Conservation (phyloP, 2,797 vertebrate genomes). For the Schizopygopsis pylzovi region DNA sequence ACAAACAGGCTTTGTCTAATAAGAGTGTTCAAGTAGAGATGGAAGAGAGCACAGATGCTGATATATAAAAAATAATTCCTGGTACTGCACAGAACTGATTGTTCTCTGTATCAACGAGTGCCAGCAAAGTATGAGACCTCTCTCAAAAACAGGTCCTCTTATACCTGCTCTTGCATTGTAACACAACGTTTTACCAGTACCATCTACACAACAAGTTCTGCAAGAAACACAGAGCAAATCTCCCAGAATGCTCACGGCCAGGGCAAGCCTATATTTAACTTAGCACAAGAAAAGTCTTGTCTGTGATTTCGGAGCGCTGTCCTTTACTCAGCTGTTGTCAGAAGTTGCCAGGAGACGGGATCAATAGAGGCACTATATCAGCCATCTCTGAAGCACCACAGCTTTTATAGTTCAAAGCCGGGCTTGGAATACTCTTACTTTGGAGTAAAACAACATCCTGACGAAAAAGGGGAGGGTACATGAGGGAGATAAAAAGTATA, state of each 20-base stretch:
- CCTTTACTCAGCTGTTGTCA: constrained; percentile 47
- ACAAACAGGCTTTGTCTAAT: constrained; percentile 12
- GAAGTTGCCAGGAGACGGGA: constrained; percentile 49
- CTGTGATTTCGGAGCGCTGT: constrained; percentile 45
- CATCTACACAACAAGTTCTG: background rate
- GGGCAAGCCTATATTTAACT: constrained; percentile 54
- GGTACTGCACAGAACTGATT: background rate
- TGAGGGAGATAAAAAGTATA: background rate
- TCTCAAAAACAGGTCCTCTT: background rate
- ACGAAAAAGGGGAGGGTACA: constrained; percentile 3
- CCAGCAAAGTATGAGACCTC: background rate
- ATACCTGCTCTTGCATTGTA: no score
- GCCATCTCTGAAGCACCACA: constrained; percentile 43
- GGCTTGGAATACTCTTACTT: constrained; percentile 22
- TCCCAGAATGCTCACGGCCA: constrained; percentile 26
- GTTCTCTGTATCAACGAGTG: background rate
- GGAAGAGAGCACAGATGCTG: background rate
- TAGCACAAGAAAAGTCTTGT: constrained; percentile 37
- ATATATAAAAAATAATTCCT: background rate
- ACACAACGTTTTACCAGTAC: no score
- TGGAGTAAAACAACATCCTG: constrained; percentile 27
- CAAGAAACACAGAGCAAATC: constrained; percentile 15
- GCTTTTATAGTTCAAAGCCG: constrained; percentile 47
- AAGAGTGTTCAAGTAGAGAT: background rate
- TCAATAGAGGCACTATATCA: constrained; percentile 48